Base-by-base conservation (phyloP, 2,888 invertebrate genomes). In the Caenorhabditis zanzibari region DNA sequence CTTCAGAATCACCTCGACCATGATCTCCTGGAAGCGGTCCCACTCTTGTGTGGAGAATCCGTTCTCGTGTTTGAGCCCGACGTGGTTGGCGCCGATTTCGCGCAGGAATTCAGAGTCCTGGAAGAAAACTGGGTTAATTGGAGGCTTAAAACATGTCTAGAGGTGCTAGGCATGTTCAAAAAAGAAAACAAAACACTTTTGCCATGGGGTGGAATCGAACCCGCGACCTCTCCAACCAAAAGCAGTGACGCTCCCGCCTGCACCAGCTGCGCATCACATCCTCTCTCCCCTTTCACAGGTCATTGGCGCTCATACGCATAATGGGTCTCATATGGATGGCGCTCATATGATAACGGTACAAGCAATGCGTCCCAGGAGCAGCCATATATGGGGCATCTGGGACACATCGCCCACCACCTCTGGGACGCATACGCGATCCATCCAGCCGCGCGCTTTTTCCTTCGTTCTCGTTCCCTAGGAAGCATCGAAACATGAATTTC, bases 1-100 rank as follows among this genome's bases (percentile, higher is more conserved):
- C 76, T 90, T 91, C 79, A 90, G 80, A 47, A 91, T 85, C 59
- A 88, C 86, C 69, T 91, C 90, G 12, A 90, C 86, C 81, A 88
- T 86, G 16, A 86, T 83, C 66, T 88, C 88, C 44, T 86, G 86
- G 66, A 88, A 86, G 26, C 85, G 56, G 52, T 88, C 88, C 71
- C 86, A 77, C 58, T 88, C 86, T 7, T 44, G 63, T 10, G 61
- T 80, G 49, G 81, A 73, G 76, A 88, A 83, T 0, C 86, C 88
- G 52, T 52, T 81, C 22, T 87, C 85, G 28, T 72, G 73, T 24
- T 85, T 73, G 41, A 88, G 68, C 19, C 56, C 74, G 56, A 84
- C 85, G 54, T 88, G 88, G 54, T 84, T 82, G n/a, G 84, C 83
- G 6, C 88, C 88, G 61, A 88, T 86, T 59, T 86, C 85, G n/a